Percentiles rank a stretch among this genome's conserved stretches.
phyloP scores from a whole-genome alignment of 2,888 invertebrate genomes.

The Tipula confusa region DNA sequence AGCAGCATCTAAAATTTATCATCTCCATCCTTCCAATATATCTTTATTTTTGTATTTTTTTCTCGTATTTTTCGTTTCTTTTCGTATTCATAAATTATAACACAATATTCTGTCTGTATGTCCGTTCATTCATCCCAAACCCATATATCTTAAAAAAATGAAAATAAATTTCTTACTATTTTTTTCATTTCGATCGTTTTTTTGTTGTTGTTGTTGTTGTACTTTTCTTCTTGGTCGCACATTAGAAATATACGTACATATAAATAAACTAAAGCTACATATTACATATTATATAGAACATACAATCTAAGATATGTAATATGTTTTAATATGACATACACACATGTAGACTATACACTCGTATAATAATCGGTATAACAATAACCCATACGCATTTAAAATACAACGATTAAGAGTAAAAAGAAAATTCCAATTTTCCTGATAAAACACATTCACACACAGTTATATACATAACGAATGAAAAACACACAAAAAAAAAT shows the following conservation, averaged over 20 bases:
- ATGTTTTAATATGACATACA: not conserved
- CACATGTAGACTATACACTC: not conserved
- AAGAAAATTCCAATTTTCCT: not conserved
- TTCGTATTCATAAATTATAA: not conserved
- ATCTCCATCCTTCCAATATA: conserved; percentile 16
- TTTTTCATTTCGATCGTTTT: not conserved
- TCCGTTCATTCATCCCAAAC: conserved; percentile 25
- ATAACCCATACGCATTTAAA: not conserved
- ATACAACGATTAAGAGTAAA: not conserved
- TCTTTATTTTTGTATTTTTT: not conserved
- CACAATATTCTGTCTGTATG: conserved; percentile 25
- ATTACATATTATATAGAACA: not conserved
- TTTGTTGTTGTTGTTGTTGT: too few relatives aligned
- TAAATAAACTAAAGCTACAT: too few relatives aligned
- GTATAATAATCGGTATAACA: conserved; percentile 4
- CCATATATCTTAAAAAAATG: conserved; percentile 20
- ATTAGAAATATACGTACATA: not conserved
- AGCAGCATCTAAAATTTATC: conserved; percentile 20
- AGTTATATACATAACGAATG: not conserved
- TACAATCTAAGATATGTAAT: not conserved
- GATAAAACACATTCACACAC: not conserved
- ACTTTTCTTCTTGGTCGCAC: not conserved
- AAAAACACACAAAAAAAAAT: not conserved
- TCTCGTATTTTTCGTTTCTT: not conserved
- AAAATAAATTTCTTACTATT: conserved; percentile 20